Percentiles rank a stretch among this genome's conserved stretches.
Conservation (phyloP, 92 coral and sea anemone species). For the Meandrina meandrites region DNA sequence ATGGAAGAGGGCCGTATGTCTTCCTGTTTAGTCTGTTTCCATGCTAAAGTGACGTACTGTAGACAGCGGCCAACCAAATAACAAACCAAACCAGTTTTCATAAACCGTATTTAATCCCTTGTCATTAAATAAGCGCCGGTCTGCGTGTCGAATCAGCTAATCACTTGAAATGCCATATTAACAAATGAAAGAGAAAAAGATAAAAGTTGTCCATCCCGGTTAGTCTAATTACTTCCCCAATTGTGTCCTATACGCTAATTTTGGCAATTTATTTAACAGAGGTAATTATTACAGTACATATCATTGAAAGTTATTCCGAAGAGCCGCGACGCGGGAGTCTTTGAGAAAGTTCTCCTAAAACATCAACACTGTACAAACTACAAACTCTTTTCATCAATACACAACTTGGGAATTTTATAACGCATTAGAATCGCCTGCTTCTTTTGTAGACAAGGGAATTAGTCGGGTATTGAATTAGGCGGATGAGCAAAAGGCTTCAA, state of each 20-base stretch:
- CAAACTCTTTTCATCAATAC: neutral
- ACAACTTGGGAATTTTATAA: neutral
- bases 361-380: no score
- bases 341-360: no score
- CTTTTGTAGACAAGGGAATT: neutral
- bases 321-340: neutral
- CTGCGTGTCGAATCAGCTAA: neutral
- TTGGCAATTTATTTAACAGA: neutral
- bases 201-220: neutral
- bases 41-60: neutral
- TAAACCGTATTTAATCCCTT: constrained; percentile 27
- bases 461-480: neutral
- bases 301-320: neutral
- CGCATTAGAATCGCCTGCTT: neutral
- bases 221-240: neutral
- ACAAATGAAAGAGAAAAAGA: neutral
- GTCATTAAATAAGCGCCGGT: neutral
- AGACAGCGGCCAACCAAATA: neutral
- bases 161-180: neutral
- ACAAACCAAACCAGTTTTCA: neutral
- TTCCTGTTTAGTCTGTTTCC: neutral
- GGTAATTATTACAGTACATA: neutral
- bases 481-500: neutral
- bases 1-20: neutral
- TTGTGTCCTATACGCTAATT: neutral